These are phyloP conservation scores for Protobothrops flavoviridis DNA, from an alignment of 2,113 vertebrate genomes.

Conservation along the genomic window DNA sequence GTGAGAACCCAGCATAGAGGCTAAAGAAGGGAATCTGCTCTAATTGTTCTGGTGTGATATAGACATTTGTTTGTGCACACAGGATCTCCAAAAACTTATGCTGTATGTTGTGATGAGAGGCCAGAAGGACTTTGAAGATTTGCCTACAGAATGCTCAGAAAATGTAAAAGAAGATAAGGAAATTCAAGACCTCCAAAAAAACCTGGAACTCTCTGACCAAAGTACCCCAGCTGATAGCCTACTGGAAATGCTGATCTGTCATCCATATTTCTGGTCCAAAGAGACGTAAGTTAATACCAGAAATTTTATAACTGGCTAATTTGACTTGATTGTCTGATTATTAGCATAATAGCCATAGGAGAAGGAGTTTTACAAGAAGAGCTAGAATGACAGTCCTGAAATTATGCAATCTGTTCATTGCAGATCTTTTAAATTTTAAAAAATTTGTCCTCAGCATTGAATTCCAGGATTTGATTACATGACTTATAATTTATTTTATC, in stretches of 20 bases:
- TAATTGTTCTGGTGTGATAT: neutral
- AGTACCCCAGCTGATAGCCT: neutral
- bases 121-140: constrained; percentile 35
- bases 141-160: constrained; percentile 9
- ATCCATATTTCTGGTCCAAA: constrained; percentile 73
- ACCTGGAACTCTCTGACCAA: constrained; percentile 28
- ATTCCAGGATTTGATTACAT: neutral
- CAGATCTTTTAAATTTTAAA: neutral
- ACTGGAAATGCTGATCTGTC: constrained; percentile 52
- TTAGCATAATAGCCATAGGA: neutral
- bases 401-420: neutral
- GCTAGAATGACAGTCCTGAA: neutral
- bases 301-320: neutral
- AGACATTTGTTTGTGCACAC: constrained; percentile 13
- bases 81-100: constrained; percentile 65
- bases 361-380: neutral
- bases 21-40: neutral
- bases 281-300: constrained; percentile 52
- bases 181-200: constrained; percentile 47
- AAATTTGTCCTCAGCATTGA: neutral
- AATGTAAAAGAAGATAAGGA: constrained; percentile 12
- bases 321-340: neutral
- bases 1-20: neutral
- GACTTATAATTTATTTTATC: neutral
- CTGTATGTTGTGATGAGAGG: constrained; percentile 58